phyloP scores from a whole-genome alignment of 2,113 vertebrate genomes.

The Atrichornis clamosus region DNA sequence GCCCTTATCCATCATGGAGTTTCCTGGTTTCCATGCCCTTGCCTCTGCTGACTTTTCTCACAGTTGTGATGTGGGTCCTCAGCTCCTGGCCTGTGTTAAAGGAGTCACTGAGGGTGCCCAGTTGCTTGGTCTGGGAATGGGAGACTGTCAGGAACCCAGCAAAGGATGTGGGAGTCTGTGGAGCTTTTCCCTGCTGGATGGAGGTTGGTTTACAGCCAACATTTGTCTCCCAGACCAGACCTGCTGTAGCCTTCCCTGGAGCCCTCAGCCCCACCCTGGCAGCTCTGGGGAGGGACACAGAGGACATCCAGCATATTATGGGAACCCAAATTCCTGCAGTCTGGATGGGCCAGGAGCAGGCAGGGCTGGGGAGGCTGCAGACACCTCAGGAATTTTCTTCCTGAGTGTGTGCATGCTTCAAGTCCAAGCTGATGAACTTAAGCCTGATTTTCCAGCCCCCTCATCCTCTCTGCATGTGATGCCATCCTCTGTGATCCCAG shows the following conservation, averaged over 20 bases:
- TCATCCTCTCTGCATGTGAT: fast-evolving
- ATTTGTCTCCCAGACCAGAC: not conserved
- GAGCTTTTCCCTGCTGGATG: not conserved
- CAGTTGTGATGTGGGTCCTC: not conserved
- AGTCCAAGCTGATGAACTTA: not conserved
- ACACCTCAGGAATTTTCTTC: not conserved
- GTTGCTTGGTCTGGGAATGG: not conserved
- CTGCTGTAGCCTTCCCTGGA: fast-evolving
- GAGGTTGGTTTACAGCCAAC: not conserved
- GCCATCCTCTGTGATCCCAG: not conserved
- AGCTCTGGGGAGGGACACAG: not conserved
- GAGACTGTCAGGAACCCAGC: not conserved
- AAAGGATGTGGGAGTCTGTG: not conserved
- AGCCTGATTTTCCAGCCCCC: not conserved
- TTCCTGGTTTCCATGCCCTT: not conserved
- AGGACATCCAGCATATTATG: fast-evolving
- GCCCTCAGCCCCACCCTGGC: not conserved
- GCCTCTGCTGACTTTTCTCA: not conserved
- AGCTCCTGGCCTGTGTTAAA: not conserved
- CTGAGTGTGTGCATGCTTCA: not conserved
- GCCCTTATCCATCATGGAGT: fast-evolving
- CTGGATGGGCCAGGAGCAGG: not conserved
- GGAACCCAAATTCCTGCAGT: not conserved
- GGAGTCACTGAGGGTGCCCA: too few species aligned
- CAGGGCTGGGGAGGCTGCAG: not conserved